These are phyloP conservation scores for Clarias platycephalus DNA, from an alignment of 2,797 vertebrate species.

Conservation along the genomic window DNA sequence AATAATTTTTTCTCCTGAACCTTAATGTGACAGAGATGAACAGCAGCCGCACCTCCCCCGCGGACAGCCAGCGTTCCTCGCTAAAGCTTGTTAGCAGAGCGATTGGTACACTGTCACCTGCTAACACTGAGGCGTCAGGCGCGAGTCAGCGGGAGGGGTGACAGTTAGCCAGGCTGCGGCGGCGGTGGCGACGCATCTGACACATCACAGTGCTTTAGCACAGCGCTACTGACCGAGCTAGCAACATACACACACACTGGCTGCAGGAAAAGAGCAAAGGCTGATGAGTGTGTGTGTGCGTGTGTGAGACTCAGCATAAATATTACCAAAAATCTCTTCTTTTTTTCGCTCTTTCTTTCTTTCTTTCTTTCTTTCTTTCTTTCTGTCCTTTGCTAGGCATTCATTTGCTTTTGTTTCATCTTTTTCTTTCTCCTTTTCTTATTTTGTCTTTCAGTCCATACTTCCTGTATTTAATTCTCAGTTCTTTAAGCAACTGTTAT, in stretches of 20 bases:
- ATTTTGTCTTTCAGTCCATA: too few relatives aligned
- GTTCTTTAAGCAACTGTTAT: too few relatives aligned
- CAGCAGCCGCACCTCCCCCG: slow-evolving; percentile 19
- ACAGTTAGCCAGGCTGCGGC: background rate
- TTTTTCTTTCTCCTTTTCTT: too few relatives aligned
- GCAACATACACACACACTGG: background rate
- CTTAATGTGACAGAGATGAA: slow-evolving; percentile 55
- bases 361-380: background rate
- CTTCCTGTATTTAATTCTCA: too few relatives aligned
- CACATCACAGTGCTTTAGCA: slow-evolving; percentile 80
- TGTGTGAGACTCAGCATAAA: background rate
- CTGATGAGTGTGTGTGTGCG: background rate
- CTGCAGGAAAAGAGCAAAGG: background rate
- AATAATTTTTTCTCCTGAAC: slow-evolving; percentile 40
- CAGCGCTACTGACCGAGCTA: slow-evolving; percentile 78
- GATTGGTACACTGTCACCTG: slow-evolving; percentile 9
- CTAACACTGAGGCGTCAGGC: background rate
- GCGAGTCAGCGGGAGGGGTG: background rate
- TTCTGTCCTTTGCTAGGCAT: background rate
- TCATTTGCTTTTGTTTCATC: too few relatives aligned
- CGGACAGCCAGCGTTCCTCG: slow-evolving; percentile 21
- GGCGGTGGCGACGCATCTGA: background rate
- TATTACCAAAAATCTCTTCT: background rate
- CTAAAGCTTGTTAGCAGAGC: slow-evolving; percentile 30
- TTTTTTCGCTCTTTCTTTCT: background rate